Base-by-base conservation (phyloP, 2,888 invertebrate genomes). In the Pterostichus madidus region DNA sequence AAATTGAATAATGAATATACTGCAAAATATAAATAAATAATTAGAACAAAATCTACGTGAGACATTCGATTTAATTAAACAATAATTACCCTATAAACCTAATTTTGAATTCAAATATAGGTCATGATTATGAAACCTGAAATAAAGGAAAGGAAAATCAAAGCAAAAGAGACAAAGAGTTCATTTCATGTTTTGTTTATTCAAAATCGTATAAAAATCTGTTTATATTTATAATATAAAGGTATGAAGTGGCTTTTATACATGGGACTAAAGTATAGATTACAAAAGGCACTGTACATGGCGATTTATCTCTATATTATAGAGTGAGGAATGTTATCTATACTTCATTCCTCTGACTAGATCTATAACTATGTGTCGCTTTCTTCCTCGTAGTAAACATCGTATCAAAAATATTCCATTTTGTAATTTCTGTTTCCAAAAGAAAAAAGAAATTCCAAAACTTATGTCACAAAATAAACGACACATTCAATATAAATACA, bases 211-310 rank as follows among this genome's bases (percentile, higher is more conserved):
- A 89, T 89, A 89, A 88, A 86, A 89, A 88, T 89, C 87, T 88
- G 87, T 86, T 80, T 83, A 83, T 83, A 86, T 87, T 87, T 87
- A 88, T 85, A 85, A 84, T 87, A 87, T 86, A 86, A 84, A 86
- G 84, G 56, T 83, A 79, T 79, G 73, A 75, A 71, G 80, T 75
- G 68, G 49, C 61, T 61, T 78, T 83, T 77, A 71, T 78, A 71
- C 71, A 83, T 46, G 64, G 75, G 75, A 83, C 56, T 71, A 84
- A 85, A 87, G 88, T 87, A 86, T 86, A 86, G 85, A 87, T 87
- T 86, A 88, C 86, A 85, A 89, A 89, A 90, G 90, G 90, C 90
- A 90, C 89, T 90, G 87, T 89, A 90, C 89, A 90, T 90, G 89
- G 90, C 89, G 87, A 87, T 87, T 82, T 84, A 85, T 86, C 85